Conservation (phyloP, 1,140 invertebrate species). For the Aphelenchoides besseyi region DNA sequence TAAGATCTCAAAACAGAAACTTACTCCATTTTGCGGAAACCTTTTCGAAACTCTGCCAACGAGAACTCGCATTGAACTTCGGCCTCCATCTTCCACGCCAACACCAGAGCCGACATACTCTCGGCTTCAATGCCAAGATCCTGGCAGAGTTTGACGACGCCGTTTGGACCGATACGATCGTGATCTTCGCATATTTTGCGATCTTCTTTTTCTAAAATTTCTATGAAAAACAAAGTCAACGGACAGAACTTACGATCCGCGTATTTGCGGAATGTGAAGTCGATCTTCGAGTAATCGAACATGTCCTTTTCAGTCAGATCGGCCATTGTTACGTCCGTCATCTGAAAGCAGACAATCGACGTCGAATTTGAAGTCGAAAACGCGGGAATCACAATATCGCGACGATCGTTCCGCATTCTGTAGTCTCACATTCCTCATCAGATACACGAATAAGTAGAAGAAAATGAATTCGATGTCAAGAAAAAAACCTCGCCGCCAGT, state of each 20-base stretch:
- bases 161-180: slow-evolving; percentile 90
- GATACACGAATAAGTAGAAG: too few relatives aligned
- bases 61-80: slow-evolving; percentile 95
- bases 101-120: slow-evolving; percentile 85
- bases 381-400: too few relatives aligned
- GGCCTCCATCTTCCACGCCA: slow-evolving; percentile 96
- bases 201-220: slow-evolving; percentile 26
- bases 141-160: slow-evolving; percentile 88
- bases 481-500: too few relatives aligned
- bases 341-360: not conserved
- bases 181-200: slow-evolving; percentile 36
- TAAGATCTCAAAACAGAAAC: slow-evolving; percentile 17
- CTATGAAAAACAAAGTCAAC: not conserved
- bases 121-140: slow-evolving; percentile 85
- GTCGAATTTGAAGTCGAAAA: not conserved
- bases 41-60: slow-evolving; percentile 86
- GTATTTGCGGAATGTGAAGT: slow-evolving; percentile 81
- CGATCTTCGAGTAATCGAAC: slow-evolving; percentile 70
- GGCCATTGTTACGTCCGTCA: not conserved
- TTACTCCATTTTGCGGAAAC: slow-evolving; percentile 84
- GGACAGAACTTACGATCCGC: slow-evolving; percentile 68
- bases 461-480: too few relatives aligned
- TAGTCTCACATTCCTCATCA: too few relatives aligned
- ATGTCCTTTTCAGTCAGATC: not conserved
- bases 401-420: too few relatives aligned